Evolutionary conservation across 2,888 invertebrate genomes (phyloP).

Genomic region (Bembecia ichneumoniformis): DNA sequence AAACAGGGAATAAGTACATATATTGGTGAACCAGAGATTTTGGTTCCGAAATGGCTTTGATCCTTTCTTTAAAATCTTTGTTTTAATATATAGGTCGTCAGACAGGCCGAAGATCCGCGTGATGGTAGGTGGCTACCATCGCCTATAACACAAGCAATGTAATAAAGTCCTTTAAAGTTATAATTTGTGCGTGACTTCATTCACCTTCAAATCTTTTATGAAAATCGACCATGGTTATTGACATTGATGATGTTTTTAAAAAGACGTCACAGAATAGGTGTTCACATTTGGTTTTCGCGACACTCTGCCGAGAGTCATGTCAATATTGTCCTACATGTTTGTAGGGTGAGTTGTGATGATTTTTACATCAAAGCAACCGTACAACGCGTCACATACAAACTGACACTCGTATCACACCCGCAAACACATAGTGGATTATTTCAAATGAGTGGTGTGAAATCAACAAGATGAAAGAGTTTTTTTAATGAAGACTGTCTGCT

Average conservation of each 20-base stretch:
- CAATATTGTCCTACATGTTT: conserved; percentile 52
- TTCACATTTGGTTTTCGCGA: conserved; percentile 4
- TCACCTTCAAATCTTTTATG: too few relatives aligned
- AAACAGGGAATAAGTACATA: too few relatives aligned
- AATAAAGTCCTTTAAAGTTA: too few relatives aligned
- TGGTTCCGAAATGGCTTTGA: too few relatives aligned
- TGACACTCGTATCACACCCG: conserved; percentile 35
- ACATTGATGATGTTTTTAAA: not conserved
- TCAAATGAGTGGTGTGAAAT: not conserved
- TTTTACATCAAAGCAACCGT: conserved; percentile 58
- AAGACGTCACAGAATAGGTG: conserved; percentile 6
- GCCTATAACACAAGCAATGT: too few relatives aligned
- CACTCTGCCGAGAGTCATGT: conserved; percentile 27
- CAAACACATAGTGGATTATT: conserved; percentile 19
- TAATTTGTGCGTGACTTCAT: too few relatives aligned
- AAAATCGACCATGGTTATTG: too few relatives aligned
- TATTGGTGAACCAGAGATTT: too few relatives aligned
- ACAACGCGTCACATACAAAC: conserved; percentile 11
- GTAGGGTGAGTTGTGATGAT: conserved; percentile 41
- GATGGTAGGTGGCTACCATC: too few relatives aligned
- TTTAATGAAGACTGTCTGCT: not conserved
- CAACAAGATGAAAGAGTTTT: not conserved
- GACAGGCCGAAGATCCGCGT: too few relatives aligned
- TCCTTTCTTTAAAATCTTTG: too few relatives aligned
- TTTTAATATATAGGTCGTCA: too few relatives aligned